Conservation (phyloP, 2,113 vertebrate genomes). For the Nyctereutes procyonoides region DNA sequence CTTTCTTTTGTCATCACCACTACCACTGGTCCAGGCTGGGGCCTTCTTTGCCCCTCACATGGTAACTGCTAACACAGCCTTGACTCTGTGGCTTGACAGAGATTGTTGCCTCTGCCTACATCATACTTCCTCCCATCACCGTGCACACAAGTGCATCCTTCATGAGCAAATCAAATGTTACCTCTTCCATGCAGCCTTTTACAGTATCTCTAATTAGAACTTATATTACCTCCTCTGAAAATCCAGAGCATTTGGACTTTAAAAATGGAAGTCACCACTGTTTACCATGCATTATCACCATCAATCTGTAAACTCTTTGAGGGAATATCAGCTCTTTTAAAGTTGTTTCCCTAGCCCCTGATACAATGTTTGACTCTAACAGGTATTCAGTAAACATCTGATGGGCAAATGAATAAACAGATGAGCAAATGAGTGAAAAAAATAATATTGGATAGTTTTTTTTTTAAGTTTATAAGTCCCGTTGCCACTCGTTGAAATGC, state of each 20-base stretch:
- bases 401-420: not conserved
- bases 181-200: not conserved
- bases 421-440: not conserved
- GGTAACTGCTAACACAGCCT: not conserved
- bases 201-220: not conserved
- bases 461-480: conserved; percentile 13
- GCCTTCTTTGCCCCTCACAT: not conserved
- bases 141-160: not conserved
- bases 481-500: conserved; percentile 23
- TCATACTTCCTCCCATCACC: not conserved
- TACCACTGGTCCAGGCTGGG: not conserved
- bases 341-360: not conserved
- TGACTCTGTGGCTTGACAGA: not conserved
- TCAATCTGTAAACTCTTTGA: not conserved
- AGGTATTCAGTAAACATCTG: conserved; percentile 1
- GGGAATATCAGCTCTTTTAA: not conserved
- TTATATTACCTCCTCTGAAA: not conserved
- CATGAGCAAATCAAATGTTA: not conserved
- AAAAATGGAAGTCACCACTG: not conserved
- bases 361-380: not conserved
- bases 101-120: not conserved
- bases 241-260: not conserved
- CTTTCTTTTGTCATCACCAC: not conserved
- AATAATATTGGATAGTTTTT: not conserved
- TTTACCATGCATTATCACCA: not conserved